Percentiles rank a stretch among this genome's conserved stretches.
phyloP scores from a whole-genome alignment of 2,113 vertebrate species.

The Tamias sibiricus region DNA sequence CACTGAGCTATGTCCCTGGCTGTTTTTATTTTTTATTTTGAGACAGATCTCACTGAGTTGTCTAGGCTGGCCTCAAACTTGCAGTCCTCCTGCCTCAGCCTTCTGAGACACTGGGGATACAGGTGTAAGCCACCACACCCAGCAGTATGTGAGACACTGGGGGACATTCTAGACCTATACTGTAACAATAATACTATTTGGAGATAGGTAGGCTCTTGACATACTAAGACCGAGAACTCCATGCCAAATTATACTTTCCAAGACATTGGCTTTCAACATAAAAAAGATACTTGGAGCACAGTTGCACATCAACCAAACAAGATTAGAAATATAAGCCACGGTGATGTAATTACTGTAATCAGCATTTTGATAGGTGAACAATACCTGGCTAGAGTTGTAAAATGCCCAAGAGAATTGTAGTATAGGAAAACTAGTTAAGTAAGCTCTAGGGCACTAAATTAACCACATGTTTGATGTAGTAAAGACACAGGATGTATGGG shows the following conservation, averaged over 20 bases:
- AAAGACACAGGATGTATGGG: not conserved
- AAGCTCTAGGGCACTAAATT: not conserved
- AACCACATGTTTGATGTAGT: not conserved
- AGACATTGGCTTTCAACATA: not conserved
- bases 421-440: not conserved
- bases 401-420: not conserved
- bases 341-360: not conserved
- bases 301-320: not conserved
- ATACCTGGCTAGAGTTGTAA: not conserved
- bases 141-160: not conserved
- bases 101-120: too few species aligned
- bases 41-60: too few species aligned
- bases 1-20: too few species aligned
- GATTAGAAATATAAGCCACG: not conserved
- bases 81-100: too few species aligned
- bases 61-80: too few species aligned
- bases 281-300: not conserved
- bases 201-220: not conserved
- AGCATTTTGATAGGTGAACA: constrained; percentile 26
- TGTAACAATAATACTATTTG: not conserved
- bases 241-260: not conserved
- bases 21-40: too few species aligned
- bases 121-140: too few species aligned
- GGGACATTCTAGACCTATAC: not conserved
- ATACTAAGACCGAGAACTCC: constrained; percentile 3